phyloP scores from a whole-genome alignment of 2,797 vertebrate genomes.

The Florisuga fusca region DNA sequence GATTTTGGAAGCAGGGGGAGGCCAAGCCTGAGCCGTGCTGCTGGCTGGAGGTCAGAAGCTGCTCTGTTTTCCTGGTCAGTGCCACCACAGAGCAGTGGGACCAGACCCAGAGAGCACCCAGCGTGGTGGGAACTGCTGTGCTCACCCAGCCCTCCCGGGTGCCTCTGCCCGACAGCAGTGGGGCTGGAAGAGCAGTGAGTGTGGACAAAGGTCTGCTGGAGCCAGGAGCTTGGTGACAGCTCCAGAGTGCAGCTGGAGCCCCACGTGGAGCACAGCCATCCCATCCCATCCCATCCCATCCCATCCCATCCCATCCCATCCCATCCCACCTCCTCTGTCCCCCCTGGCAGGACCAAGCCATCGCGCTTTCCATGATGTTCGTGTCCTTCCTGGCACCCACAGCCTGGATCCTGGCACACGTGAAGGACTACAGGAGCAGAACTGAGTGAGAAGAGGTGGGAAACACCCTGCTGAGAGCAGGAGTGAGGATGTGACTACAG shows the following conservation, averaged over 20 bases:
- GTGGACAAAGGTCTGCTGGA: no score
- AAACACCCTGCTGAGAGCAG: fast-evolving
- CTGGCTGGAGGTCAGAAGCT: neutral
- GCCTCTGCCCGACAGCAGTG: fast-evolving
- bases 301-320: no score
- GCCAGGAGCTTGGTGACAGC: no score
- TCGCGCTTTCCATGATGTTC: fast-evolving
- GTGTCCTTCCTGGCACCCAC: neutral
- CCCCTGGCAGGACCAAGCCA: neutral
- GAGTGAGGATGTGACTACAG: fast-evolving
- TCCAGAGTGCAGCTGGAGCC: fast-evolving
- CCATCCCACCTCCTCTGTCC: no score
- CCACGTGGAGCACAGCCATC: neutral
- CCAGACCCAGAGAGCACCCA: neutral
- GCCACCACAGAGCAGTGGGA: fast-evolving
- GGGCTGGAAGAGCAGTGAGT: neutral
- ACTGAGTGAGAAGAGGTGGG: fast-evolving
- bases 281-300: no score
- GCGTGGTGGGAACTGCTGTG: fast-evolving
- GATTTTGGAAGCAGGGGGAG: neutral
- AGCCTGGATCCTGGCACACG: slow-evolving; percentile 31
- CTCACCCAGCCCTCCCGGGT: fast-evolving
- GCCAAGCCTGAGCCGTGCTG: neutral
- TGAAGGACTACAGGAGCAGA: neutral
- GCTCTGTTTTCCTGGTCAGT: fast-evolving